phyloP scores from a whole-genome alignment of 1,140 invertebrate species.

The Cyclargus thomasi region DNA sequence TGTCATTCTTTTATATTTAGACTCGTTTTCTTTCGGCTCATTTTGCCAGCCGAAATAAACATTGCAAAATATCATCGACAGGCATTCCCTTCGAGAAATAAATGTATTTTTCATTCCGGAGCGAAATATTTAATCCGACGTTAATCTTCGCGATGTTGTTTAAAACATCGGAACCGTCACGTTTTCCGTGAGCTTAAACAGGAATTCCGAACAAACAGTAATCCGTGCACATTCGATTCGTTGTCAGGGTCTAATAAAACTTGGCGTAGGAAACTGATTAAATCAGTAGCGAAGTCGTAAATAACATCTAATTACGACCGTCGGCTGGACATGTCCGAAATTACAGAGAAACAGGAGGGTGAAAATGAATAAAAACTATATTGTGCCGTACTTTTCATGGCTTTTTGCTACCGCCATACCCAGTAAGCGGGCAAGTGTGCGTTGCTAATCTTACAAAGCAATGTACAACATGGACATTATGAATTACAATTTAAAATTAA shows the following conservation, averaged over 20 bases:
- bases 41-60: neutral
- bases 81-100: neutral
- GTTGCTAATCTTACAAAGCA: neutral
- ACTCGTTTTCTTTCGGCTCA: neutral
- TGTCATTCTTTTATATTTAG: neutral
- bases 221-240: neutral
- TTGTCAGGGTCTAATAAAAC: neutral
- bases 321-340: neutral
- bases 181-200: neutral
- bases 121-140: neutral
- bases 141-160: neutral
- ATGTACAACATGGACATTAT: too few relatives aligned
- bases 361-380: neutral
- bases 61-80: neutral
- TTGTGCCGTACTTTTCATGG: neutral
- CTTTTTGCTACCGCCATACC: neutral
- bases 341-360: neutral
- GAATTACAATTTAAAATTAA: neutral
- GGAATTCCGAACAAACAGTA: neutral
- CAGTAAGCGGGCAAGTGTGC: neutral
- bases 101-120: neutral
- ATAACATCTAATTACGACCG: slow-evolving; percentile 11
- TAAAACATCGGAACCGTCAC: neutral
- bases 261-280: neutral
- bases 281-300: slow-evolving; percentile 2